phyloP scores from a whole-genome alignment of 2,113 vertebrate species.

The Stomatorhinus ivindoensis region DNA sequence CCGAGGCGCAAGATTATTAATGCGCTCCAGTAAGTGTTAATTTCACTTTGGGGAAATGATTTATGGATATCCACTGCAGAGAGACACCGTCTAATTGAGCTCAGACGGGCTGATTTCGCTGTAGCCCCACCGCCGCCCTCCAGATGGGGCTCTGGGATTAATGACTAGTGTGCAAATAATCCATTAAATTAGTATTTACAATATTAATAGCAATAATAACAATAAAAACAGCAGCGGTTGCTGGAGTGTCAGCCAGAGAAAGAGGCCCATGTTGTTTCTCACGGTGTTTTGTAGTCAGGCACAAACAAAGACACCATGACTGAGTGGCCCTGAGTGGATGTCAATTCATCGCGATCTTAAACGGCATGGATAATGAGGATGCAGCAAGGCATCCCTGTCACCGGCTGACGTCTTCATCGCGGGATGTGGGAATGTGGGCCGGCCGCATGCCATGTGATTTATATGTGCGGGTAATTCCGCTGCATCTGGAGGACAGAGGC shows the following conservation, averaged over 20 bases:
- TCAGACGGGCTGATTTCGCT: slow-evolving; percentile 92
- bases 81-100: slow-evolving; percentile 98
- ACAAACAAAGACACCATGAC: slow-evolving; percentile 36
- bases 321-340: slow-evolving; percentile 23
- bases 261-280: background rate
- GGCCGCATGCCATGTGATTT: background rate
- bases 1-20: slow-evolving; percentile 95
- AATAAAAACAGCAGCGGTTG: slow-evolving; percentile 35
- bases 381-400: slow-evolving; percentile 24
- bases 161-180: slow-evolving; percentile 98
- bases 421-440: background rate
- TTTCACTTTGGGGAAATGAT: slow-evolving; percentile 98
- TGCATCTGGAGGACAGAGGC: background rate
- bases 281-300: slow-evolving; percentile 29
- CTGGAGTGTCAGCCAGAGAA: slow-evolving; percentile 59
- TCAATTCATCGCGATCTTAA: slow-evolving; percentile 39
- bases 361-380: slow-evolving; percentile 23
- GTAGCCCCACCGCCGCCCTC: slow-evolving; percentile 68
- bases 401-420: slow-evolving; percentile 16
- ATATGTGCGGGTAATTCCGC: background rate
- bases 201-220: slow-evolving; percentile 1
- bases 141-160: slow-evolving; percentile 80
- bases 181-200: slow-evolving; percentile 83
- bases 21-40: slow-evolving; percentile 99
- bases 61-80: slow-evolving; percentile 91